Evolutionary conservation across 2,113 vertebrate genomes (phyloP).

Genomic region (Petaurus breviceps): DNA sequence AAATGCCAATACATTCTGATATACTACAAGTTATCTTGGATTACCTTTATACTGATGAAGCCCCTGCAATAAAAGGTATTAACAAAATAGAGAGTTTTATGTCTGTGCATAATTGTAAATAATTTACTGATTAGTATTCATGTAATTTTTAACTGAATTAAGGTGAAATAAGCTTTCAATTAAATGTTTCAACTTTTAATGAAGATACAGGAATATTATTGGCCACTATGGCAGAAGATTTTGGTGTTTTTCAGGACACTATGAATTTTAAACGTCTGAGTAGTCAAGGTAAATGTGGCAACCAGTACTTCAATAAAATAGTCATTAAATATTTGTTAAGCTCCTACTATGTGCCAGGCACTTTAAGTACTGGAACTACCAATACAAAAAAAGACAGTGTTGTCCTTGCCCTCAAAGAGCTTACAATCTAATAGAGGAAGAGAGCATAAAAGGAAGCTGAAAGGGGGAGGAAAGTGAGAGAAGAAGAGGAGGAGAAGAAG

Average conservation of each 20-base stretch:
- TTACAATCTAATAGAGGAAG: neutral
- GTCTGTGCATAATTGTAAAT: conserved; percentile 14
- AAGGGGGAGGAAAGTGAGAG: neutral
- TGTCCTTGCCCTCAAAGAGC: neutral
- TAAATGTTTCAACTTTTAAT: neutral
- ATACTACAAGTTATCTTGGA: conserved; percentile 93
- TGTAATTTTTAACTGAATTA: conserved; percentile 32
- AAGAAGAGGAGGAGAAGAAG: neutral
- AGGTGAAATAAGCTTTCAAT: neutral
- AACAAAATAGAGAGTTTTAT: conserved; percentile 35
- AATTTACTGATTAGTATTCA: neutral
- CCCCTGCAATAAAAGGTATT: conserved; percentile 91
- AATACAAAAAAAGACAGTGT: neutral
- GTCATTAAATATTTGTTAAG: neutral
- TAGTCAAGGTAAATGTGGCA: neutral
- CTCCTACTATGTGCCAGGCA: neutral
- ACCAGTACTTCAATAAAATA: neutral
- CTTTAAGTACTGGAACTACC: neutral
- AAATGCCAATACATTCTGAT: conserved; percentile 94
- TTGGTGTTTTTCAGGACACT: neutral
- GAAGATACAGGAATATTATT: neutral
- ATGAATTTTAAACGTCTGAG: neutral
- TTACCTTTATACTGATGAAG: conserved; percentile 97
- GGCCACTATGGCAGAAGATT: neutral
- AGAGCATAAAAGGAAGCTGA: neutral